phyloP scores from a whole-genome alignment of 2,888 invertebrate species.

The Cabera pusaria region DNA sequence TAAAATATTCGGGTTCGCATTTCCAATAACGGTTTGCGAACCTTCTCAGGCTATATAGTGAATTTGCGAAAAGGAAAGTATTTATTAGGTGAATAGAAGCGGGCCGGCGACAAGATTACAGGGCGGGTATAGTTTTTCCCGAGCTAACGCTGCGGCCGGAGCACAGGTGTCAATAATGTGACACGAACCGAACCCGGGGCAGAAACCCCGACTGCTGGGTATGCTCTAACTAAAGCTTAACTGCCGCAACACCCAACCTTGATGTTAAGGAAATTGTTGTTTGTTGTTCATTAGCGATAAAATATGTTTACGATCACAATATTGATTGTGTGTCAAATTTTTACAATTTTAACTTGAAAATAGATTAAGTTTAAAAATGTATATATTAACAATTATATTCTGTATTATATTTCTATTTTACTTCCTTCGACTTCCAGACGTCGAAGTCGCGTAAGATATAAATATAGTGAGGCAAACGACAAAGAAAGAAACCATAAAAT shows the following conservation, averaged over 20 bases:
- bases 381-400: no score
- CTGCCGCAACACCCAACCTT: constrained; percentile 21
- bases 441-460: constrained; percentile 41
- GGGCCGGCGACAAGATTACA: constrained; percentile 65
- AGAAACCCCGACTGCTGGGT: constrained; percentile 41
- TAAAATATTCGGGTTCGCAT: constrained; percentile 58
- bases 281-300: constrained; percentile 18
- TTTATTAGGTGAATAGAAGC: constrained; percentile 76
- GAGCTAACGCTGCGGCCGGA: constrained; percentile 55
- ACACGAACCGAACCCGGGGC: constrained; percentile 61
- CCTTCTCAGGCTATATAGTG: constrained; percentile 56
- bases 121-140: constrained; percentile 53
- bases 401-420: no score
- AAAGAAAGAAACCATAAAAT: constrained; percentile 75
- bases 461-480: constrained; percentile 58
- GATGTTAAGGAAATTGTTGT: constrained; percentile 14
- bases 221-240: constrained; percentile 32
- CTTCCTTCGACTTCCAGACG: constrained; percentile 13
- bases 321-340: no score
- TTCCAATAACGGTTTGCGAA: constrained; percentile 66
- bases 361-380: no score
- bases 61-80: constrained; percentile 64
- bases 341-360: no score
- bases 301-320: constrained; percentile 3
- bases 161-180: constrained; percentile 75